phyloP scores from a whole-genome alignment of 2,113 vertebrate genomes.

The Melospiza melodia region DNA sequence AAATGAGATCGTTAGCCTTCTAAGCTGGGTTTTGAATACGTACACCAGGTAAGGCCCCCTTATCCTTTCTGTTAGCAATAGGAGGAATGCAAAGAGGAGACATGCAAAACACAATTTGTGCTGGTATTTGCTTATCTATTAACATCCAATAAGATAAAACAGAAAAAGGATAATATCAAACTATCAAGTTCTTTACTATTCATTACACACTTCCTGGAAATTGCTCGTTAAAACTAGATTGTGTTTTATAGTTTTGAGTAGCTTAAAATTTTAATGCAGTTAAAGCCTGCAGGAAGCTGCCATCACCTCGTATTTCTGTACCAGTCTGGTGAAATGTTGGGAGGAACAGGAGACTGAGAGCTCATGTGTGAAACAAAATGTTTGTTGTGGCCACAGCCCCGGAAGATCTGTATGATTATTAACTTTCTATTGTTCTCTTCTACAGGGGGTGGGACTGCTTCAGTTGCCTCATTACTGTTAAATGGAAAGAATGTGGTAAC shows the following conservation, averaged over 20 bases:
- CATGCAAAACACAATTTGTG: neutral
- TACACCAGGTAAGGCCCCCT: slow-evolving; percentile 83
- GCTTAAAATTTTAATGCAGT: neutral
- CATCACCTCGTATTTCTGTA: neutral
- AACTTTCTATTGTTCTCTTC: slow-evolving; percentile 24
- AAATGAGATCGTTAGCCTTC: slow-evolving; percentile 93
- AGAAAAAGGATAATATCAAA: neutral
- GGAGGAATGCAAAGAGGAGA: neutral
- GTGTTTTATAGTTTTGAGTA: neutral
- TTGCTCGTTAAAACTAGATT: neutral
- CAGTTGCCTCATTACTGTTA: neutral
- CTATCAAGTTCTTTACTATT: neutral
- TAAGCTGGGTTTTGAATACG: slow-evolving; percentile 96
- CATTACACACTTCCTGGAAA: neutral
- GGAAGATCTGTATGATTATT: neutral
- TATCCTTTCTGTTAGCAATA: neutral
- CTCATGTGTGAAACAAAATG: neutral
- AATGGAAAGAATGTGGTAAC: slow-evolving; percentile 37
- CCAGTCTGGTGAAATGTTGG: neutral
- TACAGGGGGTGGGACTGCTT: neutral
- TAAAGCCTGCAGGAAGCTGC: neutral
- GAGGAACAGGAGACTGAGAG: neutral
- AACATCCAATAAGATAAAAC: neutral
- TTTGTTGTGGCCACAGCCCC: neutral
- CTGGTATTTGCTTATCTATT: neutral